A percentile compares a stretch with the other conserved stretches of the same genome.
Conservation (phyloP, 2,797 vertebrate genomes). For the Urocyon cinereoargenteus region DNA sequence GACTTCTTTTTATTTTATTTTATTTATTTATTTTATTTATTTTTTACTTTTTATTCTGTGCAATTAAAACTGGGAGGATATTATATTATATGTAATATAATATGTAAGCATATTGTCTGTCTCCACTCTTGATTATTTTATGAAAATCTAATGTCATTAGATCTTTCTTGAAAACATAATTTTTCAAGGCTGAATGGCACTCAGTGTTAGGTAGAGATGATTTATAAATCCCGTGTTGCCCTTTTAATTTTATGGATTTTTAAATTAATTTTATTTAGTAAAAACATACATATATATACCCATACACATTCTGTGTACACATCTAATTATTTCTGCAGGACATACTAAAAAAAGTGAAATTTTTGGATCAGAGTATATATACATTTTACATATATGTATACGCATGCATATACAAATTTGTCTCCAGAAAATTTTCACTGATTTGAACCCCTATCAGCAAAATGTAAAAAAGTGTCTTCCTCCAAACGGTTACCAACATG, state of each 20-base stretch:
- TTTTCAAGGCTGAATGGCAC: not conserved
- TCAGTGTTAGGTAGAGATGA: not conserved
- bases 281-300: not conserved
- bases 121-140: not conserved
- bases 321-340: not conserved
- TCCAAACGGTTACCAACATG: not conserved
- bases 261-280: conserved; percentile 10
- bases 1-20: not conserved
- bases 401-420: not conserved
- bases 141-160: not conserved
- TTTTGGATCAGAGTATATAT: not conserved
- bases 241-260: conserved; percentile 17
- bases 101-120: not conserved
- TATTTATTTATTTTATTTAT: too few relatives aligned
- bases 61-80: not conserved
- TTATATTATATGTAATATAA: too few relatives aligned
- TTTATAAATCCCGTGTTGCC: not conserved
- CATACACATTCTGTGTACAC: not conserved
- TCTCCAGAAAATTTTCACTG: not conserved
- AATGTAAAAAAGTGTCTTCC: conserved; percentile 29
- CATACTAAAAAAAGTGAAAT: not conserved
- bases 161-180: not conserved
- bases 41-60: conserved; percentile 45
- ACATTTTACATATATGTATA: not conserved
- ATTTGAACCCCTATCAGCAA: conserved; percentile 9